These are phyloP conservation scores for Sinotaia quadrata DNA, from an alignment of 2,888 invertebrate species.

Conservation along the genomic window DNA sequence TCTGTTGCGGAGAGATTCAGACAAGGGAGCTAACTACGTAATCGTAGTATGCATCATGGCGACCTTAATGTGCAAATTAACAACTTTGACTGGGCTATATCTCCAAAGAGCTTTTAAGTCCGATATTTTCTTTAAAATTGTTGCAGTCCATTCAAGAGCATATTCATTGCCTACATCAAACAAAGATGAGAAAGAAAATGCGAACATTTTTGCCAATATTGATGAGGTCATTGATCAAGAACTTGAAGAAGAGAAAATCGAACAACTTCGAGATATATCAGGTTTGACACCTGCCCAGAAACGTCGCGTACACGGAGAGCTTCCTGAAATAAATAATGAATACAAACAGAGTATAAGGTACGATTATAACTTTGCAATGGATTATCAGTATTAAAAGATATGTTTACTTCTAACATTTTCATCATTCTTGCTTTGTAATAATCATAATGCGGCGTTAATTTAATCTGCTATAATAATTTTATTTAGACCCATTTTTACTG, in stretches of 20 bases:
- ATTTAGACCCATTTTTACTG: too few relatives aligned
- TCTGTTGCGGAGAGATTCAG: too few relatives aligned
- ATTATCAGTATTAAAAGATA: not conserved
- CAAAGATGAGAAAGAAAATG: not conserved
- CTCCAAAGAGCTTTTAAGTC: not conserved
- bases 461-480: too few relatives aligned
- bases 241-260: not conserved
- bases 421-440: too few relatives aligned
- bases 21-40: not conserved
- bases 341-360: conserved; percentile 19
- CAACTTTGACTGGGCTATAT: not conserved
- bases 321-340: conserved; percentile 19
- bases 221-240: conserved; percentile 9
- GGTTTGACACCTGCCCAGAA: not conserved
- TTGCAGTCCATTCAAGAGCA: not conserved
- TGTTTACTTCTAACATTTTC: too few relatives aligned
- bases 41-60: not conserved
- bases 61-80: not conserved
- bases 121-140: not conserved
- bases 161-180: too few relatives aligned
- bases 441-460: too few relatives aligned
- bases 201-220: not conserved
- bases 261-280: conserved; percentile 17
- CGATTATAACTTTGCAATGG: not conserved
- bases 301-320: conserved; percentile 3